Base-by-base conservation (phyloP, 2,113 vertebrate species). In the Phyllostomus discolor region DNA sequence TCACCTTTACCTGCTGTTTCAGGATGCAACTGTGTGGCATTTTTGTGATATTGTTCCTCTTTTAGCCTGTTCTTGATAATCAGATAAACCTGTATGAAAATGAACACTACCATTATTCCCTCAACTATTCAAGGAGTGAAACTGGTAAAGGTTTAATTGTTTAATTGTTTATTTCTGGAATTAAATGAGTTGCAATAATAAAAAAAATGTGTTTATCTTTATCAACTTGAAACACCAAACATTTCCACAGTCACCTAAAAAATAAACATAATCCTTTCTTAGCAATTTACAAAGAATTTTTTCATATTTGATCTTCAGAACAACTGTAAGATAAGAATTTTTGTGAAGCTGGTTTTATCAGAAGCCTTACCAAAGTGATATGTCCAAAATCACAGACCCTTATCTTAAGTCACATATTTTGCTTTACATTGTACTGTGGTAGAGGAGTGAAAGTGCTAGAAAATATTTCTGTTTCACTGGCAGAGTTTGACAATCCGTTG, bases 111-210 rank as follows among this genome's bases (percentile, higher is more conserved):
- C 38, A 4, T n/a, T 48, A 33, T 75, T 33, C 16, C 43, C 79
- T 84, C 43, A 86, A 0, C 22, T 86, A 59, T 50, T 84, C 66
- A 38, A 93, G 50, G 33, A 15, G 85, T 43, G 73, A 33, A 83
- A 64, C 9, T 12, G 7, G 15, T n/a, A n/a, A n/a, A n/a, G n/a
- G n/a, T n/a, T n/a, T n/a, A n/a, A n/a, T n/a, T n/a, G n/a, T n/a
- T 82, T 82, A 78, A 78, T 78, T 94, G 81, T 96, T 95, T 94
- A 80, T 95, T 95, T 93, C 79, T 93, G 57, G 50, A 95, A 86
- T 93, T 89, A 90, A 87, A 48, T 67, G 50, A 87, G 20, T 84
- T 94, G n/a, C 89, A 91, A 85, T 87, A 80, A 92, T 90, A 97
- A 91, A 91, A 94, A 96, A 91, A 38, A 35, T 76, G 28, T 70